phyloP scores from a whole-genome alignment of 2,113 vertebrate genomes.

The Myiopsitta monachus region DNA sequence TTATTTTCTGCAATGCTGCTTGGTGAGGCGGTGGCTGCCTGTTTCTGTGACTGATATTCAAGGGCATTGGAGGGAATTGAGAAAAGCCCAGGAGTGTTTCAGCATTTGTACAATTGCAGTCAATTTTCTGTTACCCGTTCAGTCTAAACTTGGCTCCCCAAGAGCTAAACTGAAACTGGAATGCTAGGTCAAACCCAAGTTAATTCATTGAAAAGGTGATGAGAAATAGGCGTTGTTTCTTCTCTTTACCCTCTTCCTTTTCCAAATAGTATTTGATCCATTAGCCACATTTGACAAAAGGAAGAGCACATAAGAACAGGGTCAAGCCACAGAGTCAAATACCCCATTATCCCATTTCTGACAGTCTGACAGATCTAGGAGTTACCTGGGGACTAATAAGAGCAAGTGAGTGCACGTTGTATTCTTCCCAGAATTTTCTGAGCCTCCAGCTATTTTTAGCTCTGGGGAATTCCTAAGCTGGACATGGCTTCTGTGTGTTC shows the following conservation, averaged over 20 bases:
- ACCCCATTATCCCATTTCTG: neutral
- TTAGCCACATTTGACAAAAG: neutral
- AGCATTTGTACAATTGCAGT: neutral
- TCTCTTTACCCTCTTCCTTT: neutral
- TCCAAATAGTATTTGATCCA: neutral
- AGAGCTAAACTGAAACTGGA: neutral
- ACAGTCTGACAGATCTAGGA: neutral
- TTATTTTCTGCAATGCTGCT: rapidly evolving
- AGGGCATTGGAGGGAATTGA: neutral
- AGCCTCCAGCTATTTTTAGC: neutral
- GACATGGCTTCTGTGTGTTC: neutral
- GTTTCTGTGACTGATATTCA: rapidly evolving
- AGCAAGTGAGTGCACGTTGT: rapidly evolving
- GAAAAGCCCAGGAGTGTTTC: neutral
- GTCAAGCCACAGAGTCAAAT: neutral
- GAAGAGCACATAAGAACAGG: neutral
- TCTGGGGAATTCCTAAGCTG: neutral
- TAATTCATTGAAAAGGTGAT: neutral
- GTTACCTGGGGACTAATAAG: neutral
- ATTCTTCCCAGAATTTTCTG: neutral
- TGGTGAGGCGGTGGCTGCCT: neutral
- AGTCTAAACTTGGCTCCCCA: neutral
- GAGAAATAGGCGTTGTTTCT: neutral
- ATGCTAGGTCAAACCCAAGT: neutral
- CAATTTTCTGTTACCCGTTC: rapidly evolving